Evolutionary conservation across 1,140 invertebrate species (phyloP).

Genomic region (Phthorimaea operculella): DNA sequence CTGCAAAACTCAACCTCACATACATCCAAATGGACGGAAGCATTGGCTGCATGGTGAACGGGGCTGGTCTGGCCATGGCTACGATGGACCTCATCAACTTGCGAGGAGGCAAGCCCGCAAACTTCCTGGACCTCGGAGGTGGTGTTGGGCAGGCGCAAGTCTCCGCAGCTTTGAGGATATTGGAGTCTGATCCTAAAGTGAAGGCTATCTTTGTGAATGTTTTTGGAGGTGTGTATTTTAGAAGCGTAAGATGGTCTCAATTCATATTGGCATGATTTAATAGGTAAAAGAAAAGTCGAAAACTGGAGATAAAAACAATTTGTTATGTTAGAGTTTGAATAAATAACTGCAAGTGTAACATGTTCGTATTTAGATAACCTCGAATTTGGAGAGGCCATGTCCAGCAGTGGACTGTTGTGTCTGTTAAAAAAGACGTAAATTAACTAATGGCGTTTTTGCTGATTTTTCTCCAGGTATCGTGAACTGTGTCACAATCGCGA

Average conservation of each 20-base stretch:
- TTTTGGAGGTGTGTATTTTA: conserved; percentile 84
- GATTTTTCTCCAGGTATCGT: conserved; percentile 80
- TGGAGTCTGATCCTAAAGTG: conserved; percentile 90
- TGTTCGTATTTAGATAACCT: too few species aligned
- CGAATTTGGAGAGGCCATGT: too few species aligned
- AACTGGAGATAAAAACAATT: too few species aligned
- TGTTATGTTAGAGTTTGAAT: too few species aligned
- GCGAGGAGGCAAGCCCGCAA: conserved; percentile 93
- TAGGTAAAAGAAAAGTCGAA: too few species aligned
- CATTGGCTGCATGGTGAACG: conserved; percentile 96
- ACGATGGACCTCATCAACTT: conserved; percentile 98
- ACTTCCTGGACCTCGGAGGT: conserved; percentile 96
- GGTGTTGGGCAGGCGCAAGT: conserved; percentile 94
- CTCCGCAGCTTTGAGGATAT: conserved; percentile 94
- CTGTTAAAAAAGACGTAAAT: too few species aligned
- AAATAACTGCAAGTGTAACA: too few species aligned
- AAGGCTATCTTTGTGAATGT: conserved; percentile 98
- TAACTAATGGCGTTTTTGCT: too few species aligned
- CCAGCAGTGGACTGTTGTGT: too few species aligned
- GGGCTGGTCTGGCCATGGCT: conserved; percentile 98
- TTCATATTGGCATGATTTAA: too few species aligned
- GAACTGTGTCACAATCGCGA: conserved; percentile 97
- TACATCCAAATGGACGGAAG: conserved; percentile 99
- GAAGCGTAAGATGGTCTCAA: too few species aligned
- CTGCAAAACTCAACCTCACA: conserved; percentile 89